Percentiles rank a stretch among this genome's conserved stretches.
Conservation (phyloP, 2,797 vertebrate species). For the Erethizon dorsatum region DNA sequence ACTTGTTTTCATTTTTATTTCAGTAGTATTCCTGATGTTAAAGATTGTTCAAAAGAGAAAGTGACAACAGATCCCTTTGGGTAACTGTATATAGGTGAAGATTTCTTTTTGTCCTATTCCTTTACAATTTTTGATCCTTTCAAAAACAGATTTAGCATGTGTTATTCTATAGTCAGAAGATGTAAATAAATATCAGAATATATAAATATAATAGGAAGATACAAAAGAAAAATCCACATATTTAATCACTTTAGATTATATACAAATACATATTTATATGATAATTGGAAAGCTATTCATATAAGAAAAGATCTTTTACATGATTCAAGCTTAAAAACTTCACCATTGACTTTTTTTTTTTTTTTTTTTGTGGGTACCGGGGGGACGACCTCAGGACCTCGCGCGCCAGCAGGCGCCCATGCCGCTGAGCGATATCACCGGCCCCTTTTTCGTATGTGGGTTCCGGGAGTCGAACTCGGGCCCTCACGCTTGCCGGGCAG, state of each 20-base stretch:
- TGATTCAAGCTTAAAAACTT: neutral
- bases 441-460: too few relatives aligned
- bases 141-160: conserved; percentile 69
- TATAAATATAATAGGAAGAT: conserved; percentile 49
- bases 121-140: conserved; percentile 55
- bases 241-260: conserved; percentile 32
- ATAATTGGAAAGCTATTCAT: neutral
- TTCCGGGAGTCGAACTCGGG: too few relatives aligned
- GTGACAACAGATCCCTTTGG: conserved; percentile 69
- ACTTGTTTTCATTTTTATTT: conserved; percentile 44
- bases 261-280: conserved; percentile 51
- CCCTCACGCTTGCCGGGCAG: too few relatives aligned
- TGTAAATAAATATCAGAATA: conserved; percentile 56
- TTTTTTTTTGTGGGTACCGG: too few relatives aligned
- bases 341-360: neutral
- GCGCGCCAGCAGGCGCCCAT: too few relatives aligned
- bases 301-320: conserved; percentile 46
- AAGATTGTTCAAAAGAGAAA: conserved; percentile 61
- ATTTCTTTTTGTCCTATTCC: neutral
- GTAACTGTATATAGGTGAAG: conserved; percentile 57
- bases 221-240: conserved; percentile 57
- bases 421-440: too few relatives aligned
- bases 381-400: too few relatives aligned
- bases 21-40: conserved; percentile 50
- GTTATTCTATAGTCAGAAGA: conserved; percentile 68